A percentile compares a stretch with the other conserved stretches of the same genome.
Conservation (phyloP, 2,797 vertebrate genomes). For the Schizopygopsis pylzovi region DNA sequence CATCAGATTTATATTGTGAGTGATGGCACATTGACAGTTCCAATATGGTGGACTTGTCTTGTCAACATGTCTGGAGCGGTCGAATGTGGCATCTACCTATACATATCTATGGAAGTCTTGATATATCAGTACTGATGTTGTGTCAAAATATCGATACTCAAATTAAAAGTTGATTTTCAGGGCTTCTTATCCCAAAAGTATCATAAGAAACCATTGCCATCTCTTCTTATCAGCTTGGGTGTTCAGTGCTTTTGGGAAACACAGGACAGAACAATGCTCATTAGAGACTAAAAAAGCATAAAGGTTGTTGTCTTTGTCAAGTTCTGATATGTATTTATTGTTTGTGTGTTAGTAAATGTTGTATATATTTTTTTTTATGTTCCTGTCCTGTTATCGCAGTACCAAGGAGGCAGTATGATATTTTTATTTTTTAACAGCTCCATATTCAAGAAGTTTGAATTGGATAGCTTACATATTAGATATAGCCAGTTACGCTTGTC, state of each 20-base stretch:
- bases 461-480: background rate
- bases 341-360: no score
- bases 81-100: no score
- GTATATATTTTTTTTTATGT: background rate
- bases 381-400: background rate
- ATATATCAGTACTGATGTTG: no score
- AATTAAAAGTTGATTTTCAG: background rate
- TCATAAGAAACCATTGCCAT: background rate
- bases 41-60: no score
- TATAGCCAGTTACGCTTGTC: background rate
- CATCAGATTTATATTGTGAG: no score
- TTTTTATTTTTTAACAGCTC: background rate
- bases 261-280: background rate
- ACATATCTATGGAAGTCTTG: no score
- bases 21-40: no score
- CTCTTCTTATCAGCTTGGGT: background rate
- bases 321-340: no score
- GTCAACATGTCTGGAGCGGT: no score
- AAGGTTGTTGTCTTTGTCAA: background rate
- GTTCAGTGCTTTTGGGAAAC: background rate
- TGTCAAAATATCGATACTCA: background rate
- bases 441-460: background rate
- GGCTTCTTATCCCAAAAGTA: background rate
- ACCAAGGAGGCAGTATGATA: background rate
- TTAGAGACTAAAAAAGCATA: background rate